Evolutionary conservation across 2,113 vertebrate genomes (phyloP), one percentile per base, ranked within the genome.

Genomic region (Ictidomys tridecemlineatus): DNA sequence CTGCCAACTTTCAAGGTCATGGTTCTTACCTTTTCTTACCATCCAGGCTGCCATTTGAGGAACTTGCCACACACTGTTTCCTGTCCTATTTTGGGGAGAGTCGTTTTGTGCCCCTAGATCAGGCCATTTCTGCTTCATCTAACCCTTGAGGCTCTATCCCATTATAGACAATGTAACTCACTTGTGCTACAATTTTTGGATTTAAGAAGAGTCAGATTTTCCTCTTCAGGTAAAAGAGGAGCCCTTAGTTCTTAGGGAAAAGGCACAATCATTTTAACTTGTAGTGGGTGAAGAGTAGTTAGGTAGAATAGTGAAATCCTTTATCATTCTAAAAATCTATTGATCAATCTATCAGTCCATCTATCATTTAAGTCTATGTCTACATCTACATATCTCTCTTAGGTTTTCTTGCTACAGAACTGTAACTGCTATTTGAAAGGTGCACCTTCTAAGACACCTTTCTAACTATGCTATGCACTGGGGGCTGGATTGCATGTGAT

Each of bases 231-330:
- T 37, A 61, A 4, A 94, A 61, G 37, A 78, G 30, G 85, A 85
- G 8, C 34, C n/a, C 63, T 88, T 65, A 89, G 82, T 77, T 86
- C 9, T 78, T 94, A 77, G 4, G 56, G 45, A 39, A 95, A 93
- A 77, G 63, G 1, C 61, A 83, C 32, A 73, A 51, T 87, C 5
- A 28, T 87, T 63, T 79, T 90, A 78, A 89, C 45, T 93, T 83
- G 13, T 28, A 89, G 58, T 77, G 6, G 28, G 26, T 56, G 34
- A 95, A 86, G 13, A 90, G 51, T 48, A 92, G 39, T n/a, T 74
- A 16, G 37, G 39, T 65, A 77, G 79, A 45, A 80, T 48, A 73
- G 42, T 26, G 42, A 93, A 85, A 45, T 39, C 37, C 14, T 85
- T 93, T 45, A 76, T 76, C 88, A n/a, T 90, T 63, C n/a, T 70